Evolutionary conservation across 2,888 invertebrate species (phyloP).

Genomic region (Dasypogon diadema): DNA sequence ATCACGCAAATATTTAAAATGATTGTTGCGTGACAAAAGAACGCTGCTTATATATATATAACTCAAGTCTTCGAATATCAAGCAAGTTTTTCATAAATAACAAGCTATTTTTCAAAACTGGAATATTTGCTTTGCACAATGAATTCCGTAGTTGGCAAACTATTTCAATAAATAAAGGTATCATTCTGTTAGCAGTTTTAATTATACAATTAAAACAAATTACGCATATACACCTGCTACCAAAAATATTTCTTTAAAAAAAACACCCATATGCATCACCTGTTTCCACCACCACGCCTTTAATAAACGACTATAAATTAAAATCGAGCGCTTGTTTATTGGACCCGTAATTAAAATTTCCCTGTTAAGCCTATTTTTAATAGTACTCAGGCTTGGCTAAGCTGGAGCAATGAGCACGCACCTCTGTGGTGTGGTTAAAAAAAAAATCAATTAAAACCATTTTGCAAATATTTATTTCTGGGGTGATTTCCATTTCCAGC

Average conservation of each 20-base stretch:
- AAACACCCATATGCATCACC: slow-evolving; percentile 17
- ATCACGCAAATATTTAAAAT: too few species aligned
- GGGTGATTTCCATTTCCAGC: slow-evolving; percentile 19
- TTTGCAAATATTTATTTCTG: slow-evolving; percentile 18
- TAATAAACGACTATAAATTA: slow-evolving; percentile 2
- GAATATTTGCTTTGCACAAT: too few species aligned
- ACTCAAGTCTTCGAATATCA: too few species aligned
- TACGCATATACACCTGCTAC: neutral
- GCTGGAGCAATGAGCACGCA: neutral
- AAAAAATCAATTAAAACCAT: slow-evolving; percentile 21
- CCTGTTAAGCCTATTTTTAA: slow-evolving; percentile 18
- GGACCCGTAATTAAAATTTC: slow-evolving; percentile 22
- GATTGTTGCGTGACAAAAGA: too few species aligned
- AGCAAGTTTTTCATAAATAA: too few species aligned
- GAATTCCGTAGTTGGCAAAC: too few species aligned
- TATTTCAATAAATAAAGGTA: too few species aligned
- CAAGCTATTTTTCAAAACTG: too few species aligned
- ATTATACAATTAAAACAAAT: neutral
- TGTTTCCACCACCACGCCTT: neutral
- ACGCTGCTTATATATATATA: too few species aligned
- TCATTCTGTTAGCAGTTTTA: too few species aligned
- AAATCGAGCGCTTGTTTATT: slow-evolving; percentile 11
- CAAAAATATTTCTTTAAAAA: neutral
- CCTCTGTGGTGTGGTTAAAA: slow-evolving; percentile 4
- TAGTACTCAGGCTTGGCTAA: neutral